Evolutionary conservation across 2,113 vertebrate species (phyloP), one percentile per base, ranked within the genome.

Genomic region (Bucco capensis): DNA sequence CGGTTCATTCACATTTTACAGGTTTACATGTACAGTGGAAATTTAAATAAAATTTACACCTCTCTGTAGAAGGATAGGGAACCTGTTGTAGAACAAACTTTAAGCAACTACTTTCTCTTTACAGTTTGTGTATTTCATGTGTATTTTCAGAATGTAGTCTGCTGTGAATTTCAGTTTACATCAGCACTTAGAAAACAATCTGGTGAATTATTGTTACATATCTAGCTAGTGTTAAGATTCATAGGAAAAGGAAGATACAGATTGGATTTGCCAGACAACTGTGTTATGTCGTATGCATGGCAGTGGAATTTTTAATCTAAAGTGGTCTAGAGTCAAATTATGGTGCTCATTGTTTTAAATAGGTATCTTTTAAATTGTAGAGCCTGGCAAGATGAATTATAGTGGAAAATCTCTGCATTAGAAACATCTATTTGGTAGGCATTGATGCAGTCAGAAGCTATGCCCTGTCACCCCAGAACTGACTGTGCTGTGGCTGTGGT

Each of bases 401-500:
- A 42, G 58, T 82, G n/a, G 27, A 73, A 79, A 72, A 76, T 62
- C 61, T 70, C n/a, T 73, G 35, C 14, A 15, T 62, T 73, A 79
- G 47, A 82, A 84, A 14, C n/a, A 23, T 19, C 7, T 51, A 2
- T 84, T 91, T 58, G 44, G 5, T 61, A 70, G 85, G 35, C 28
- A 22, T 7, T 46, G 27, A 49, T 54, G 19, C 47, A 46, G 12
- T 61, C 40, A 75, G 83, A 78, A 92, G 66, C 53, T 69, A 10
- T 0, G 6, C 1, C 3, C 30, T 8, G 10, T 78, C 28, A 73
- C 56, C 12, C 13, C 7, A 4, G 5, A 46, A 60, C 33, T 7
- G 1, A 2, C 15, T 75, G 72, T 76, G 61, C 71, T 0, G 0
- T 42, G 66, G 23, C 62, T 44, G 2, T 14, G 4, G 12, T 58